Base-by-base conservation (phyloP, 2,888 invertebrate genomes). In the Cheilosia vernalis region DNA sequence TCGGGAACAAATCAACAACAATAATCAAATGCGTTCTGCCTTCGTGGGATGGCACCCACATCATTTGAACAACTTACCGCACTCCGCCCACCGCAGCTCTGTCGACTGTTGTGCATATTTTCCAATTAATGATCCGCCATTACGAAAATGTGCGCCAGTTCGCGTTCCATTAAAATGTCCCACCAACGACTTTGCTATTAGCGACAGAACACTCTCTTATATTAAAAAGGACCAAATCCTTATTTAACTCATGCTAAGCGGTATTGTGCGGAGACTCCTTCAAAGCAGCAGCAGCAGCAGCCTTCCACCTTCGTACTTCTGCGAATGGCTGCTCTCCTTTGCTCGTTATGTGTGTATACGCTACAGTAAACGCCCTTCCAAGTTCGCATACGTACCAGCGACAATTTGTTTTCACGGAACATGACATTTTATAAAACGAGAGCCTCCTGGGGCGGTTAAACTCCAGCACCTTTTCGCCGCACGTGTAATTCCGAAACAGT, bases 381-480 rank as follows among this genome's bases (percentile, higher is more conserved):
- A 4, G n/a, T 37, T 37, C 37, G 37, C 9, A 37, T 13, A 30
- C 30, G 17, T 60, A 51, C 42, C 47, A 42, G 61, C 47, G 80
- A 76, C 76, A 85, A 85, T 85, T 85, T 80, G 80, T 85, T 78
- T 80, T 80, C 66, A 85, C 80, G 76, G 70, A 80, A 85, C 74
- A 85, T 85, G 80, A 85, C 84, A 85, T 85, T 85, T 80, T 85
- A 85, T 85, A 85, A 85, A 85, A 70, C 84, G 80, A 76, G 80
- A 76, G 74, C 80, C 84, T 61, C 80, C 70, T 61, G 70, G 84
- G 80, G 70, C 84, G 84, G 74, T 80, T 80, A 80, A 76, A 61
- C 80, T 70, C 74, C 61, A 60, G 70, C 66, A 70, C 74, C 70
- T 64, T 84, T 69, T 74, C 27, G 27, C 60, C 58, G 69, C 66